Evolutionary conservation across 2,888 invertebrate species (phyloP), one percentile per base, ranked within the genome.

Genomic region (Euphydryas editha): DNA sequence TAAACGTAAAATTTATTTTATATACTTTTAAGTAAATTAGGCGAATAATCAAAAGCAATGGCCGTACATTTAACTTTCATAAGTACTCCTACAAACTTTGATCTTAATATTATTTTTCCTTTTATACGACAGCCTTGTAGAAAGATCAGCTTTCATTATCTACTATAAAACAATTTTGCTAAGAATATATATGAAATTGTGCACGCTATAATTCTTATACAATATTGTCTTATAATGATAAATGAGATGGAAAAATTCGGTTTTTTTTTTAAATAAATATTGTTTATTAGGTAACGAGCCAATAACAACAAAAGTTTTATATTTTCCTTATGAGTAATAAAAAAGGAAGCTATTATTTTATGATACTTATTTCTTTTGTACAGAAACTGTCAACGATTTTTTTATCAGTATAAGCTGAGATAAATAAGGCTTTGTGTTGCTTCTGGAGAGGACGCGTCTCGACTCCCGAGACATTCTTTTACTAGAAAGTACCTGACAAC

Each of bases 351-450:
- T 51, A 51, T n/a, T n/a, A n/a, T n/a, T 15, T 44, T 51, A 24
- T 51, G 21, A 24, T 20, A 47, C 47, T 47, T 11, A 11, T 15
- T 24, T 51, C 21, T 11, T 51, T 15, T 15, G 49, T n/a, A 51
- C 21, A 51, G 49, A 24, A 7, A 24, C 49, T 51, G 20, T 47
- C 47, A 47, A 47, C 47, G 11, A 47, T n/a, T 47, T 47, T 47
- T 21, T 47, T 47, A 47, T 47, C 18, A 47, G 47, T 47, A 47
- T 47, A 47, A 47, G 20, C 65, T 66, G 63, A 67, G 70, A 72
- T 70, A 72, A 70, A 72, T 70, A 70, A 63, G 70, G 67, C 68
- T 69, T 61, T 65, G 69, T 70, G 61, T 59, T 62, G 61, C 59
- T 65, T 67, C 63, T 58, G 59, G 59, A 42, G 59, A 46, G 54